Base-by-base conservation (phyloP, 2,888 invertebrate genomes). In the Dicyrtomina minuta region DNA sequence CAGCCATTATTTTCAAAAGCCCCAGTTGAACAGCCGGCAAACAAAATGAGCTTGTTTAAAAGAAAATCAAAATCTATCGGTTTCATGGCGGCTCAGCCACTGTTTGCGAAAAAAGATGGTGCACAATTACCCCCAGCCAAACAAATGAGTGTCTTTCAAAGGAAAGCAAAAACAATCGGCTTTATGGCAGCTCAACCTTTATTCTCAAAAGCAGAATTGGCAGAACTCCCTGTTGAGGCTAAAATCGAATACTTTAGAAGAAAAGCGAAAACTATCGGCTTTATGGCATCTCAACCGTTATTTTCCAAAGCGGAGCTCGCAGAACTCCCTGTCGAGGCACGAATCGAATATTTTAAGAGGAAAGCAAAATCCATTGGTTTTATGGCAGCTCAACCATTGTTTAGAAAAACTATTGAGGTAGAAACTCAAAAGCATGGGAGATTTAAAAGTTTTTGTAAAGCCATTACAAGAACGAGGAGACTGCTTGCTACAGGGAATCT, bases 381-480 rank as follows among this genome's bases (percentile, higher is more conserved):
- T 17, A 17, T 66, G 10, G 66, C 56, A 15, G 17, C 55, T 33
- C 66, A 66, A 12, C 53, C 43, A 8, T 17, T 66, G 1, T 66
- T 66, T 26, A n/a, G 39, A 5, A 15, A 4, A 20, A 22, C 56
- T 1, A 17, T 66, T 4, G 17, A 33, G 15, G 43, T 22, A 13
- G 55, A 55, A 24, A 3, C 8, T 6, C 12, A 15, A 2, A 26
- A 24, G 13, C 3, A 20, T 53, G 56, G 56, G 22, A 53, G 43
- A n/a, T 66, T 66, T n/a, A 66, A 66, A 22, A 66, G 55, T 13
- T 4, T 55, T n/a, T 17, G 56, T 2, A 2, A 20, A 22, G 43
- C 66, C 8, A 66, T 66, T 24, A 22, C 27, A 15, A 3, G 26
- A 26, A 66, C 66, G 1, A n/a, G 10, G 13, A 39, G 66, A 43